Evolutionary conservation across 2,888 invertebrate genomes (phyloP), one percentile per base, ranked within the genome.

Genomic region (Ochlodes sylvanus): DNA sequence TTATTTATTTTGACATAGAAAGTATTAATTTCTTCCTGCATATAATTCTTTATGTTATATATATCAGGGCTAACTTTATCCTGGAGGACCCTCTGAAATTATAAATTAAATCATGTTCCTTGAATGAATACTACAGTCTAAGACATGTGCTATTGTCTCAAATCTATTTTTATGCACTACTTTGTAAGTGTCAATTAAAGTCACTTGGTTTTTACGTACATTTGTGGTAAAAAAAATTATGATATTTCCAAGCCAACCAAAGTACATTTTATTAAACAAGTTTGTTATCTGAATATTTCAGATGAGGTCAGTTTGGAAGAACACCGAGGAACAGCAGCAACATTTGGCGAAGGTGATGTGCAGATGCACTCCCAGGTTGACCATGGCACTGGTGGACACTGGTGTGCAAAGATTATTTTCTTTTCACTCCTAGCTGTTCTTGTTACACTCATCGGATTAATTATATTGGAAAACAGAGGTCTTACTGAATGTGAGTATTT

Each of bases 401-500:
- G 97, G 94, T 97, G 97, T 87, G 97, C 97, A 42, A 97, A 97
- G 89, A 93, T 97, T 67, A 94, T 97, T 77, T 98, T 98, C 87
- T 97, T 97, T 81, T 89, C 95, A 1, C 88, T 98, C 32, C 93
- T 97, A 74, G 95, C 95, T 60, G 94, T 96, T 66, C 94, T 98
- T 41, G 86, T 96, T 70, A 95, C 96, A 57, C 94, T 97, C 69
- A 95, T 97, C 82, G 97, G 96, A 69, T 87, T 97, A 63, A 97
- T 97, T 70, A 96, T 97, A 77, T 88, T 96, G 69, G 97, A 97
- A 89, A 96, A 97, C 83, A 95, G 97, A 81, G 97, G 97, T 47
- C 92, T 96, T 50, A 94, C 95, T 61, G 97, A 97, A 86, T 94
- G 97, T 97, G 89, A 95, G 95, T 94, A 77, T 57, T 3, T 6